Evolutionary conservation across 2,888 invertebrate genomes (phyloP).

Genomic region (Teinopalpus imperialis): DNA sequence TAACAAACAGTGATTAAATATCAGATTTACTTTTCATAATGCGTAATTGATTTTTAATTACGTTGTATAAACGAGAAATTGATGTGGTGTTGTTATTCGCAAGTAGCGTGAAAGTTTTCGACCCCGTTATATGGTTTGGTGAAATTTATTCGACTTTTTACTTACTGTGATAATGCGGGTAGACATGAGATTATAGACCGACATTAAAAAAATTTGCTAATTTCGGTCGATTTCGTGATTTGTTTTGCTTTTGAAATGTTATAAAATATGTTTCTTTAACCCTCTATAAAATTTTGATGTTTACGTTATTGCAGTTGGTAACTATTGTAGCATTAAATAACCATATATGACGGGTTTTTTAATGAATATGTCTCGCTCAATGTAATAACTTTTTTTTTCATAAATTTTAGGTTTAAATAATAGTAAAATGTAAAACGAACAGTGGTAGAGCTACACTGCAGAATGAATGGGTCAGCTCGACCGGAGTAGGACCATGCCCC

Average conservation of each 20-base stretch:
- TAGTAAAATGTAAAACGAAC: no score
- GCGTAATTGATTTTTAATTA: slow-evolving; percentile 9
- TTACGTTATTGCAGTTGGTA: no score
- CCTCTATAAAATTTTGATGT: no score
- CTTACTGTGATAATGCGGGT: slow-evolving; percentile 17
- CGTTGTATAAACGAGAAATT: slow-evolving; percentile 16
- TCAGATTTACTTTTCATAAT: slow-evolving; percentile 7
- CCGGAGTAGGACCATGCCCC: no score
- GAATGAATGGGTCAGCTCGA: no score
- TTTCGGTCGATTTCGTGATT: not conserved
- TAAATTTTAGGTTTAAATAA: no score
- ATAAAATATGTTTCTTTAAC: not conserved
- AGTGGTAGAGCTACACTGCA: no score
- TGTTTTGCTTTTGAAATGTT: slow-evolving; percentile 1
- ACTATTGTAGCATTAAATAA: no score
- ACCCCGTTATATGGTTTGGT: slow-evolving; percentile 2
- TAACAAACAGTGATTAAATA: slow-evolving; percentile 1
- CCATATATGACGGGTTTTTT: no score
- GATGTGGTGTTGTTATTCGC: slow-evolving; percentile 1
- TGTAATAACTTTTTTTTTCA: no score
- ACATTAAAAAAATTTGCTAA: slow-evolving; percentile 18
- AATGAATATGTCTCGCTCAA: no score
- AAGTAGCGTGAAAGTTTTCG: slow-evolving; percentile 14
- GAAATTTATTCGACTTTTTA: slow-evolving; percentile 5
- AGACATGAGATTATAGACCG: slow-evolving; percentile 11